Evolutionary conservation across 2,113 vertebrate genomes (phyloP), one percentile per base, ranked within the genome.

Genomic region (Callithrix jacchus): DNA sequence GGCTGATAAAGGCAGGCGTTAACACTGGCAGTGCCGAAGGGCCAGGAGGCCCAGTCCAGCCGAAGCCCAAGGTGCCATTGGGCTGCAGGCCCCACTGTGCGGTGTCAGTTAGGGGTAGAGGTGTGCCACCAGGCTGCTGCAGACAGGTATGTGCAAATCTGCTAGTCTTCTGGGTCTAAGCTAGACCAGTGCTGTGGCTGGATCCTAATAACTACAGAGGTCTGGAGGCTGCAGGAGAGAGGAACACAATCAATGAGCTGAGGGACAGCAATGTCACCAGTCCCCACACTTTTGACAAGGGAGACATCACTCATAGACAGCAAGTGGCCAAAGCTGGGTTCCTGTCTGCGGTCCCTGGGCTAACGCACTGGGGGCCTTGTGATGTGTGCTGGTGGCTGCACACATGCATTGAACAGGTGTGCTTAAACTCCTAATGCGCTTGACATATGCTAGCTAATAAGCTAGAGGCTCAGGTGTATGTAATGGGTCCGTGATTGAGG

Each of bases 1-100:
- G 95, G 81, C 89, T 73, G 96, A 96, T 95, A 97, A 95, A 85
- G 52, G 32, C 56, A 40, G 64, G 87, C 89, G 79, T 87, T 64
- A 86, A 92, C 54, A 9, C 86, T 91, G 14, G 0, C 14, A 49
- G 40, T 76, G 77, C 71, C 0, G 4, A n/a, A 49, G 37, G 76
- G 45, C 12, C 1, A 2, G 40, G 27, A 1, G 1, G n/a, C 70
- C 40, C 16, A 21, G 10, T 45, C 17, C 73, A 17, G 27, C 81
- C 1, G 42, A 85, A 68, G 84, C 85, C 47, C 80, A 52, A 76
- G 68, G 16, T 1, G 37, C 81, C 89, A 17, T 0, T 1, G 3
- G 74, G 17, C 12, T 49, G n/a, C 8, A 37, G 37, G 30, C 45
- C 61, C 61, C 52, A 74, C 35, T 49, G 47, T 58, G 80, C 23